Evolutionary conservation across 2,888 invertebrate genomes (phyloP), one percentile per base, ranked within the genome.

Genomic region (Thecocarcelia acutangulata): DNA sequence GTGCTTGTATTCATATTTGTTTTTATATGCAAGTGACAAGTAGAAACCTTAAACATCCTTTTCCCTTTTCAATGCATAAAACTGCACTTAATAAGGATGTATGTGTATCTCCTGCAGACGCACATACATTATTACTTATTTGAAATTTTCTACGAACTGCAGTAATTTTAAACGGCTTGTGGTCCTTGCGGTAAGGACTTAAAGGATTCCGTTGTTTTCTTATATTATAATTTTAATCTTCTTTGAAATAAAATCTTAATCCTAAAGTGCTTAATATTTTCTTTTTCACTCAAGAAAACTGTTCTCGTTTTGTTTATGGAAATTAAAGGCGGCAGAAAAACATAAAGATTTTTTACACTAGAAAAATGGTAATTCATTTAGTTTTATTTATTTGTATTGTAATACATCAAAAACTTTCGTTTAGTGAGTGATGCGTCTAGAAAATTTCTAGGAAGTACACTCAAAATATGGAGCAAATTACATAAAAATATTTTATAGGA

Each of bases 121-220:
- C 40, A n/a, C 9, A 9, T 15, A 9, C 33, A 33, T 33, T 1
- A n/a, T n/a, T 33, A 3, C 33, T 33, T 33, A 33, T 33, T 33
- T 1, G 6, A 33, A 9, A 3, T 33, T 33, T 33, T 33, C 33
- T 33, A 5, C 33, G 33, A 33, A 33, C 33, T 33, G 1, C 9
- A 33, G 33, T 33, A 8, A 19, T 59, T 21, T 73, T 37, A 52
- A 72, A 66, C 50, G 58, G 72, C 66, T 33, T 78, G 78, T 54
- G 78, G 78, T 73, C 66, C 59, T 54, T 68, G 78, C 61, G 78
- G 78, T 28, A 69, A n/a, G 24, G 40, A 24, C 69, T 61, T 61
- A 76, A 59, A 61, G 54, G 69, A 61, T 61, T 69, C 54, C 24
- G 17, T 69, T 56, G n/a, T 21, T 21, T 46, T 12, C 24, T 52